Base-by-base conservation (phyloP, 2,113 vertebrate species). In the Archilochus colubris region DNA sequence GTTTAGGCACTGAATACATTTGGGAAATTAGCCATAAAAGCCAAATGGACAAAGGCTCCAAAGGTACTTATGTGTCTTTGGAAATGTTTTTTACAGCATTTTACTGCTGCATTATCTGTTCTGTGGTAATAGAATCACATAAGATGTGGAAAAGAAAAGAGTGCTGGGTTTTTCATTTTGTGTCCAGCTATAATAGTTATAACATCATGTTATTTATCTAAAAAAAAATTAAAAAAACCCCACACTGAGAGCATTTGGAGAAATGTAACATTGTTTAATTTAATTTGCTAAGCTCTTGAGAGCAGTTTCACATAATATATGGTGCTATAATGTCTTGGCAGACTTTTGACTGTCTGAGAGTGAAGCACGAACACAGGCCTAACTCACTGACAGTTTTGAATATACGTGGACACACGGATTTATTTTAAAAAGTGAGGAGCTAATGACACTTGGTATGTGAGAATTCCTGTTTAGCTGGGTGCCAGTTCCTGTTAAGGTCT, bases 231-330 rank as follows among this genome's bases (percentile, higher is more conserved):
- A 28, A 72, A 64, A 40, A 25, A 28, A 10, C 61, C 44, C 17
- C 22, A 38, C 1, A 16, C 54, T 76, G 54, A 86, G 82, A 83
- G 16, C 59, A 67, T 91, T 72, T 86, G 54, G 73, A 89, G 54
- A 62, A 91, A 74, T 58, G 36, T 76, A 88, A 82, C 43, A 48
- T 59, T 7, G 14, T 86, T 87, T 66, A 72, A 75, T 76, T 85
- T 76, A 91, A 92, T 85, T 87, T 92, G 59, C 69, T 87, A 79
- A 82, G 55, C 46, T 93, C 94, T 58, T 79, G 91, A 94, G 91
- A 94, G 58, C 23, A 58, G 16, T 96, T 89, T 86, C 28, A 48
- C 38, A 67, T 86, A 81, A 80, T 78, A 83, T 63, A 43, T 69
- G 25, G 78, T 67, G 31, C 63, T 69, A 8, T 88, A 80, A 82